phyloP scores from a whole-genome alignment of 2,113 vertebrate species.

The Tricholaema leucomelas region DNA sequence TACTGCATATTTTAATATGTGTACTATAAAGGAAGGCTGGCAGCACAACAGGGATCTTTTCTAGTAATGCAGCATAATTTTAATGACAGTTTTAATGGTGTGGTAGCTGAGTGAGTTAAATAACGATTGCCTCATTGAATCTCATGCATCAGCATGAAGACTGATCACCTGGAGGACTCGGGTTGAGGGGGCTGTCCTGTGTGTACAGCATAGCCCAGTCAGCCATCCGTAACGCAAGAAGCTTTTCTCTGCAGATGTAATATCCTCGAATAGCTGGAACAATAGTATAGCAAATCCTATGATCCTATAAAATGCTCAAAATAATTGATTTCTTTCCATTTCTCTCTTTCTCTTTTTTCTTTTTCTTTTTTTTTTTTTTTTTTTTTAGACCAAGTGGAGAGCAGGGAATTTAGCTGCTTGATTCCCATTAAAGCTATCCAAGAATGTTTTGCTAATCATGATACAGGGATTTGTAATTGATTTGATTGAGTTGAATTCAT shows the following conservation, averaged over 20 bases:
- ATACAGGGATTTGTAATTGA: slow-evolving; percentile 41
- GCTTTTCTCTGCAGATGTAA: not conserved
- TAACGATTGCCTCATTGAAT: not conserved
- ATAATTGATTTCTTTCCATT: not conserved
- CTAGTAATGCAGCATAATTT: not conserved
- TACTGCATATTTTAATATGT: no score
- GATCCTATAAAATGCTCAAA: not conserved
- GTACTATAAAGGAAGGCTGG: not conserved
- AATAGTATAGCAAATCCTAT: not conserved
- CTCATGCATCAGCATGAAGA: not conserved
- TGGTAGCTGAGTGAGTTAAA: not conserved
- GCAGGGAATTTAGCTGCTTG: slow-evolving; percentile 19
- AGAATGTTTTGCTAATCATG: slow-evolving; percentile 19
- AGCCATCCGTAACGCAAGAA: not conserved
- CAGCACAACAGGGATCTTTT: not conserved
- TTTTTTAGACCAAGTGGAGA: no score
- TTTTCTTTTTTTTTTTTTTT: not conserved
- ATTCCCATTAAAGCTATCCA: slow-evolving; percentile 30
- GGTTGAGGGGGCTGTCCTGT: not conserved
- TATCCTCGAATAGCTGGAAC: not conserved
- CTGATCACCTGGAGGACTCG: not conserved
- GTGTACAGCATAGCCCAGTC: not conserved
- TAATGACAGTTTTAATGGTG: not conserved
- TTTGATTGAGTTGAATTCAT: slow-evolving; percentile 56
- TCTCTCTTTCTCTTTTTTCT: not conserved